Evolutionary conservation across 2,113 vertebrate genomes (phyloP), one percentile per base, ranked within the genome.

Genomic region (Lamprologus lemairii): DNA sequence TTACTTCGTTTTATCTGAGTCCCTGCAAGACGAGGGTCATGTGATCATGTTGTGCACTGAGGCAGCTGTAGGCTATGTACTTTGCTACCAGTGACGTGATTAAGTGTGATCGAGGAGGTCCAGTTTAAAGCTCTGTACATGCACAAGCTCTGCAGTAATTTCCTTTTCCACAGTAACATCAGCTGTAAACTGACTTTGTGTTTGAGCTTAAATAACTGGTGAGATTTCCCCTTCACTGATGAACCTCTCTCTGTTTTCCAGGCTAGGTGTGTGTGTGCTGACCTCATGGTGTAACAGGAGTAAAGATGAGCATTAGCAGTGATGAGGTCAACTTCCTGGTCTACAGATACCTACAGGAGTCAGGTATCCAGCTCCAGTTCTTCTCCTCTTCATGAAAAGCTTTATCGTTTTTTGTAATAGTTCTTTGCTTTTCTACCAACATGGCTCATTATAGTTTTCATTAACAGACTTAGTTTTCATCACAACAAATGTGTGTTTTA

Each of bases 221-320:
- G 35, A 54, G 14, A 63, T 51, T 51, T 40, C 35, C 37, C 47
- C 60, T 37, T 42, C n/a, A 37, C 33, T 87, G 31, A 26, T 75
- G 31, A 55, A 11, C 83, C 58, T 83, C 23, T 82, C 53, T 92
- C 10, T 93, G 53, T 90, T 40, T 90, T 93, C 9, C 81, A 94
- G 94, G 91, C 90, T 96, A 97, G 98, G 97, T 96, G 97, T 97
- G 96, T 98, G 97, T 95, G 97, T 98, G 97, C 97, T 98, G 98
- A 98, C 97, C 98, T 98, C 98, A 99, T 99, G 98, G 98, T 99
- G 98, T 98, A 99, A 99, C 98, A 96, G 96, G 97, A 97, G 96
- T 98, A 98, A 99, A 99, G 97, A 99, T 99, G 98, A 99, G 98
- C 98, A 99, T 99, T 98, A 99, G 98, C 98, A 99, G 98, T 97